phyloP scores from a whole-genome alignment of 2,888 invertebrate species.

The Troglohyphantes excavatus region DNA sequence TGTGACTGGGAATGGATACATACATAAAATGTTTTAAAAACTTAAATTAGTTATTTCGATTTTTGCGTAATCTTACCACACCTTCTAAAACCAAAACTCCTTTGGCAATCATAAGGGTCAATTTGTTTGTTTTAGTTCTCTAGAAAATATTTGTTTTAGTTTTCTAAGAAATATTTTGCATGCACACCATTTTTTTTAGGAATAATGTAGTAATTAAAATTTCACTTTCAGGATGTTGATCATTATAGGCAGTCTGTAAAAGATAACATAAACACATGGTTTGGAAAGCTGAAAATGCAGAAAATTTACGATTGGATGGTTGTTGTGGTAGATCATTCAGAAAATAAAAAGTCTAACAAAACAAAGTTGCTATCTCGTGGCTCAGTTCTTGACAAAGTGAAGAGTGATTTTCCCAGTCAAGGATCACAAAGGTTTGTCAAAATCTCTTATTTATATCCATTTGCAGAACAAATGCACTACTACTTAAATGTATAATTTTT shows the following conservation, averaged over 20 bases:
- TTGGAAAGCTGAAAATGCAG: conserved; percentile 88
- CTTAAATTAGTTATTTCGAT: too few species aligned
- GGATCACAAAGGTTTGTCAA: conserved; percentile 87
- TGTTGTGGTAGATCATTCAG: conserved; percentile 94
- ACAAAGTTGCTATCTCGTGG: conserved; percentile 95
- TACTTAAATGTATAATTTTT: too few species aligned
- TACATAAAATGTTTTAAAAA: too few species aligned
- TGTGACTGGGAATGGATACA: too few species aligned
- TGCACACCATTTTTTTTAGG: too few species aligned
- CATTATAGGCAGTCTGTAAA: conserved; percentile 92
- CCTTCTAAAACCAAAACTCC: too few species aligned
- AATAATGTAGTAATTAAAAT: not conserved
- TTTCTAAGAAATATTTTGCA: too few species aligned
- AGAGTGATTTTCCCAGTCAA: conserved; percentile 95
- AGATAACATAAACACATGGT: conserved; percentile 95
- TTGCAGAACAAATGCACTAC: too few species aligned
- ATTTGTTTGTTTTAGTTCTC: too few species aligned
- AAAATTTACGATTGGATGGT: conserved; percentile 95
- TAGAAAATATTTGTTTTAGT: too few species aligned
- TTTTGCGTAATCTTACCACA: too few species aligned
- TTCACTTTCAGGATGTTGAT: conserved; percentile 90
- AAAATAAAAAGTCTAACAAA: conserved; percentile 89
- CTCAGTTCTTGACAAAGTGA: conserved; percentile 96
- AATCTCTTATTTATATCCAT: conserved; percentile 4
- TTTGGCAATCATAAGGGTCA: too few species aligned